phyloP scores from a whole-genome alignment of 1,140 invertebrate species.

The Eulimnadia texana region DNA sequence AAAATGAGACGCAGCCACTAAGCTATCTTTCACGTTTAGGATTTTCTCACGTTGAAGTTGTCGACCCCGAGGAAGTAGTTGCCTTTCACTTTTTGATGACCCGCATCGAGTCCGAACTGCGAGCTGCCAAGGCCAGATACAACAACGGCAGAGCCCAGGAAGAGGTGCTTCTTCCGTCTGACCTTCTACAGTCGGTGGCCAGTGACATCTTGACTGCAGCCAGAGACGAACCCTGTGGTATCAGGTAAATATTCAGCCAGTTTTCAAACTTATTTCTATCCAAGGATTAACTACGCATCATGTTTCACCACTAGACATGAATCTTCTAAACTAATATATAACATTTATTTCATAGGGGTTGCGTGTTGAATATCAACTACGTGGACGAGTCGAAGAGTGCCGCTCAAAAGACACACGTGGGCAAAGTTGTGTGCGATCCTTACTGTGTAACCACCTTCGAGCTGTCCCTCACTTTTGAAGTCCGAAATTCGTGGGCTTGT shows the following conservation, averaged over 20 bases:
- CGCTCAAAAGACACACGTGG: background rate
- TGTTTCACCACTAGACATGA: no score
- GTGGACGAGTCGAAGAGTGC: background rate
- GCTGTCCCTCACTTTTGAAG: background rate
- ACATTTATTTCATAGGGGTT: background rate
- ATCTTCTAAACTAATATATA: no score
- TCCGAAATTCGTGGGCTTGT: background rate
- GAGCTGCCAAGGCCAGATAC: background rate
- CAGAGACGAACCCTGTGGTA: conserved; percentile 1
- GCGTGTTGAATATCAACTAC: conserved; percentile 8
- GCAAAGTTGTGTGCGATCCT: background rate
- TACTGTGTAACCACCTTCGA: background rate
- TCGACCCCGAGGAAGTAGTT: conserved; percentile 3
- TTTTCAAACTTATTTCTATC: no score
- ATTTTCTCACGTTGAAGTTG: background rate
- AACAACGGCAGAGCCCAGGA: background rate
- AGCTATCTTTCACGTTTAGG: no score
- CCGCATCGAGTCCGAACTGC: conserved; percentile 5
- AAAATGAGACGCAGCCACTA: no score
- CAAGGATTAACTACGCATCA: no score
- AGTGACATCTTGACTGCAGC: conserved; percentile 1
- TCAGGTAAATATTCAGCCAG: no score
- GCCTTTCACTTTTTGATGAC: background rate
- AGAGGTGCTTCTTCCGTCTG: conserved; percentile 1
- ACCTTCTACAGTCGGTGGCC: background rate